A percentile compares a stretch with the other conserved stretches of the same genome.
Evolutionary conservation across 2,113 vertebrate genomes (phyloP).

Genomic region (Phaethornis superciliosus): DNA sequence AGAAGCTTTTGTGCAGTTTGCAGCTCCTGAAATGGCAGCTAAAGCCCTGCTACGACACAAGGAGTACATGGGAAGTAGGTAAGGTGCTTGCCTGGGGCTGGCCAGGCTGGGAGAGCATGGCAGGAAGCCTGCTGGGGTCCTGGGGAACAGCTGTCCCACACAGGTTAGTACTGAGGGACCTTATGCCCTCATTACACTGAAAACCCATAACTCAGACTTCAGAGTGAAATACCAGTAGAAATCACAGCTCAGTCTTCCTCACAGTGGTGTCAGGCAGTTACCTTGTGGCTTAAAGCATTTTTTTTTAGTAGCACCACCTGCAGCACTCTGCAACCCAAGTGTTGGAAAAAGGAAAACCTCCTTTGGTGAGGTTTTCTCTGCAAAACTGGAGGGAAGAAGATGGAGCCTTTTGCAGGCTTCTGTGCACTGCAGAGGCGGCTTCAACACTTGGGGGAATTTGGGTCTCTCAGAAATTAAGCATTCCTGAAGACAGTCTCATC

Average conservation of each 20-base stretch:
- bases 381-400: too few relatives aligned
- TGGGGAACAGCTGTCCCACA: too few relatives aligned
- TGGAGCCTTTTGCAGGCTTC: background rate
- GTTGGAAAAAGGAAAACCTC: too few relatives aligned
- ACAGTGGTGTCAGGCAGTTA: background rate
- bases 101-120: accelerated
- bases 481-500: background rate
- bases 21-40: conserved; percentile 80
- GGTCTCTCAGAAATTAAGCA: background rate
- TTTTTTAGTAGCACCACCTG: background rate
- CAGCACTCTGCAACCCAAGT: background rate
- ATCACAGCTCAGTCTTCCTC: background rate
- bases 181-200: background rate
- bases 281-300: background rate
- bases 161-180: accelerated
- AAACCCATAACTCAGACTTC: accelerated
- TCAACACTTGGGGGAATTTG: accelerated
- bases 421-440: background rate
- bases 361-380: background rate
- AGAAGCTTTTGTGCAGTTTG: conserved; percentile 89
- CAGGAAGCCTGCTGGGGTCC: too few relatives aligned
- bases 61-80: conserved; percentile 88
- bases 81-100: too few relatives aligned
- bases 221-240: background rate
- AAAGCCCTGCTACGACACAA: conserved; percentile 84